phyloP scores from a whole-genome alignment of 2,888 invertebrate genomes.

The Scaptodrosophila latifasciaeformis region DNA sequence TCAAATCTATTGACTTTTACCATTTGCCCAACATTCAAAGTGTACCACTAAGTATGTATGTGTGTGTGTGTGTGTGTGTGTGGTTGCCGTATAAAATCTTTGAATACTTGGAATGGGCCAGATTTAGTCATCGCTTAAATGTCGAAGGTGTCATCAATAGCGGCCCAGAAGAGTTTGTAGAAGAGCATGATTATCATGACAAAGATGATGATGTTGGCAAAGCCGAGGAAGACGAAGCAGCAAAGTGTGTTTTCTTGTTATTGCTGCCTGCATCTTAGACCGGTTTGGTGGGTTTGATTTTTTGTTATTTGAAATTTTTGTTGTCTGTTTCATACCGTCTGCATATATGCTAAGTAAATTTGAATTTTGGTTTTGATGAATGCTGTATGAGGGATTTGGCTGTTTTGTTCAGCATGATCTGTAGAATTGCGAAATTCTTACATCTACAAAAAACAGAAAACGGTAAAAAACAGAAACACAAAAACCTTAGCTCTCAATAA shows the following conservation, averaged over 20 bases:
- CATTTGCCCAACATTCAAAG: slow-evolving; percentile 36
- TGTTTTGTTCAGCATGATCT: slow-evolving; percentile 29
- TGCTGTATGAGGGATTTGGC: slow-evolving; percentile 32
- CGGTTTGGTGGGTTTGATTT: slow-evolving; percentile 18
- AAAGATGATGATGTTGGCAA: too few relatives aligned
- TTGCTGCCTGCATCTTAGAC: slow-evolving; percentile 11
- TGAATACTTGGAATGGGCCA: too few relatives aligned
- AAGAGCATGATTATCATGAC: too few relatives aligned
- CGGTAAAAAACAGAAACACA: slow-evolving; percentile 12
- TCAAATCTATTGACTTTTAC: slow-evolving; percentile 55
- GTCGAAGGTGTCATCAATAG: slow-evolving; percentile 67
- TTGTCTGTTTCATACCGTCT: slow-evolving; percentile 27
- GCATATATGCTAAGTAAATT: slow-evolving; percentile 45
- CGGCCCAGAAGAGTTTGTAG: too few relatives aligned
- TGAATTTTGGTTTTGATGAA: slow-evolving; percentile 58
- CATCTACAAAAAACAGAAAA: slow-evolving; percentile 13
- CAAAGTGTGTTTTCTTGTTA: slow-evolving; percentile 7
- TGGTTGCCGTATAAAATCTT: too few relatives aligned
- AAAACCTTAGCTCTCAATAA: slow-evolving; percentile 26
- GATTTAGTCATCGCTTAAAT: slow-evolving; percentile 56
- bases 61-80: too few relatives aligned
- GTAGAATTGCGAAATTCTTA: slow-evolving; percentile 39
- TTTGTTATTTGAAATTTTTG: slow-evolving; percentile 8
- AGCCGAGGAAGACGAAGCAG: neutral
- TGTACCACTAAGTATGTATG: too few relatives aligned